Evolutionary conservation across 2,113 vertebrate species (phyloP), one percentile per base, ranked within the genome.

Genomic region (Myotis brandtii): DNA sequence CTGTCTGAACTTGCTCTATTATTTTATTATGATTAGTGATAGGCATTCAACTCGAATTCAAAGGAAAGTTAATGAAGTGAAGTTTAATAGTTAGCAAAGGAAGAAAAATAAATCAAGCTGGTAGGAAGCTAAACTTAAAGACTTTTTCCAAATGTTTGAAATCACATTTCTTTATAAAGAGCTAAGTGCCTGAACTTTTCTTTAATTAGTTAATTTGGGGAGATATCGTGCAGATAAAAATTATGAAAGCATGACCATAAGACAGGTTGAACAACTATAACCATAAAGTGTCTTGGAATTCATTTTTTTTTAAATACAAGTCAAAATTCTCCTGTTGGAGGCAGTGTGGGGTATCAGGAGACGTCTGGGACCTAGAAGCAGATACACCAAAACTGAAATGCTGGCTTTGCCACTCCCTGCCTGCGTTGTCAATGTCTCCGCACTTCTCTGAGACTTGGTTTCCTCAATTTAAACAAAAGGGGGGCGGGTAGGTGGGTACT

Each of bases 31-130:
- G 80, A 93, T 86, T 86, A 73, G 52, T 30, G 13, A 85, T 72
- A 77, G 43, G 27, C 34, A 0, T 43, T 91, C 56, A 56, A 91
- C 43, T 93, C 93, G 86, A 91, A 77, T 48, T 92, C 70, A 92
- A 79, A 87, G 34, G 43, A 66, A 94, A 93, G 79, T 84, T 94
- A 95, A 95, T 94, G 89, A 96, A 25, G 43, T 64, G 17, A 87
- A 90, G 59, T 23, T 84, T 64, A 82, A 82, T 97, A 91, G 32
- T 96, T 96, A 91, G 27, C 54, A 82, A 77, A 96, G 85, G 64
- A 27, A 77, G 69, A 46, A 77, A 37, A 90, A 76, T 72, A 70
- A 75, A 50, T 83, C 34, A 80, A 34, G 56, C 20, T n/a, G n/a
- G 80, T 72, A 43, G 83, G 93, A 95, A 91, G n/a, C 73, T 80